Evolutionary conservation across 2,888 invertebrate species (phyloP), one percentile per base, ranked within the genome.

Genomic region (Caenorhabditis panamensis): DNA sequence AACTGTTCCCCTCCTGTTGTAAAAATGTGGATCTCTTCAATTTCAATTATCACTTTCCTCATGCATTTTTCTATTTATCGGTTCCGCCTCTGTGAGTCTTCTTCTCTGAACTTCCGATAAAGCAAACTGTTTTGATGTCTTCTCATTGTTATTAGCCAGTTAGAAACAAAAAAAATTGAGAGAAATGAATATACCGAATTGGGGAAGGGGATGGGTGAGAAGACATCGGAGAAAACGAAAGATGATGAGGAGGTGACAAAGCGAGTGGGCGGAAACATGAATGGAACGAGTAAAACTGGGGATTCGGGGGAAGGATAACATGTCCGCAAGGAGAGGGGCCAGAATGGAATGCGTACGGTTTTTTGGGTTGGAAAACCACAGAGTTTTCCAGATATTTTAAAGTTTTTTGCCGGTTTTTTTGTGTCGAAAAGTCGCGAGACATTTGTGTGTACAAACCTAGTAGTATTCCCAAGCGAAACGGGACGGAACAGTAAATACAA

Each of bases 401-500:
- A 49, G 26, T 8, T 71, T 54, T 68, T 66, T 75, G 41, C 18
- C 26, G 31, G 22, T 28, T 47, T 62, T 68, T 47, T 64, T 68
- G 68, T 31, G 16, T 31, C 11, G 36, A 36, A 36, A 13, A 13
- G 41, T 41, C 41, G 13, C 13, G 41, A 41, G 41, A 41, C 5
- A 13, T 58, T 73, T 64, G 37, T 56, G 37, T 69, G 20, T 61
- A 69, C 51, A 61, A 61, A 24, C 47, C 26, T 26, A n/a, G 28
- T 26, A 16, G 24, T 20, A 59, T 31, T 37, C 36, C 31, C 53
- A 58, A 61, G 63, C 61, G 59, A 51, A 31, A 26, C 6, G 13
- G 9, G 56, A 61, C 8, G 49, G 22, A 44, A 37, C 47, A 41
- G 36, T 62, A 68, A 77, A 68, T 68, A 77, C 68, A 77, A 69